Conservation (phyloP, 2,113 vertebrate genomes). For the Carettochelys insculpta region DNA sequence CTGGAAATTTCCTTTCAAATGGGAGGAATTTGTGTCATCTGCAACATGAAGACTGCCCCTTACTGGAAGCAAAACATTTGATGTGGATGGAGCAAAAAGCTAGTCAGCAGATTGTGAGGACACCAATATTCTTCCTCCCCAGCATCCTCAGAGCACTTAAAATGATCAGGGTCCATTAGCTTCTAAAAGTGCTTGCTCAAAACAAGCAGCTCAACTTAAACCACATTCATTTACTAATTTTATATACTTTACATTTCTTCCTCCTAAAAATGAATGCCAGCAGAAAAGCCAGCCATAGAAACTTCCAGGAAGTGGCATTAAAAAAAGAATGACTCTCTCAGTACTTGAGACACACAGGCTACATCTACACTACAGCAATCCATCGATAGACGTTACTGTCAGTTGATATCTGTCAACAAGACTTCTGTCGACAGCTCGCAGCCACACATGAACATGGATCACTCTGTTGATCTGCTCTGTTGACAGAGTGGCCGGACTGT, state of each 20-base stretch:
- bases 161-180: neutral
- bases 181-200: neutral
- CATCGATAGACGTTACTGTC: no score
- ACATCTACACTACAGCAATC: no score
- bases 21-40: neutral
- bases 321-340: neutral
- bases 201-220: neutral
- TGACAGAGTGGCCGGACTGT: no score
- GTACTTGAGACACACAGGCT: neutral
- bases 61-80: neutral
- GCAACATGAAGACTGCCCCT: neutral
- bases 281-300: neutral
- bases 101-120: no score
- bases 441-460: no score
- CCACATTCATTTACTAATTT: neutral
- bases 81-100: neutral
- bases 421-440: no score
- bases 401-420: no score
- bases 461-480: no score
- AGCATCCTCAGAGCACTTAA: neutral
- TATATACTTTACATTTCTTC: neutral
- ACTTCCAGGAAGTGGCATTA: neutral
- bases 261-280: neutral
- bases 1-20: neutral
- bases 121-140: neutral